Conservation (phyloP, 2,113 vertebrate species). For the Barnardius zonarius region DNA sequence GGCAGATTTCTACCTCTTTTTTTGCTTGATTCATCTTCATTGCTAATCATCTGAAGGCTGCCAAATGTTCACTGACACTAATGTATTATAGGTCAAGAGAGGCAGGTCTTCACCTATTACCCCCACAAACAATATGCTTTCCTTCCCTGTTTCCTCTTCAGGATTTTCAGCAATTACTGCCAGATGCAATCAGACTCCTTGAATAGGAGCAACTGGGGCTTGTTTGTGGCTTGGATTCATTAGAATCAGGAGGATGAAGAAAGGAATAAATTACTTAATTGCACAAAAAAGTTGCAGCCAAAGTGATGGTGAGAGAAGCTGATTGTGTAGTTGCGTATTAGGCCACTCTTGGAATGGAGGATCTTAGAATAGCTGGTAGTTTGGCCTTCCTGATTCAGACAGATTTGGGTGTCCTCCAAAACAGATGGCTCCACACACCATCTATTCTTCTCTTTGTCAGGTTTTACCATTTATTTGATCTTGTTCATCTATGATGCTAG, state of each 20-base stretch:
- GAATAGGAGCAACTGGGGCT: slow-evolving; percentile 98
- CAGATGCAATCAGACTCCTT: slow-evolving; percentile 98
- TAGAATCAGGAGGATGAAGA: slow-evolving; percentile 98
- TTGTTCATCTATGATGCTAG: slow-evolving; percentile 87
- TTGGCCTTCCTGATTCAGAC: slow-evolving; percentile 87
- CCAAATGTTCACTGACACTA: slow-evolving; percentile 94
- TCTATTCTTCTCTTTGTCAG: slow-evolving; percentile 99
- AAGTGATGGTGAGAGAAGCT: slow-evolving; percentile 86
- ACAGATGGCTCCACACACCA: slow-evolving; percentile 98
- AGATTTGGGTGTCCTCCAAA: slow-evolving; percentile 98
- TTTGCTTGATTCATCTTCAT: slow-evolving; percentile 90
- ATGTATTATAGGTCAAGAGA: slow-evolving; percentile 97
- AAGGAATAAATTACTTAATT: slow-evolving; percentile 99
- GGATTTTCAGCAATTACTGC: slow-evolving; percentile 98
- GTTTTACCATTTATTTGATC: slow-evolving; percentile 92
- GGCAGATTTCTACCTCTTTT: slow-evolving; percentile 85
- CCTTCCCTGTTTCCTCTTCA: slow-evolving; percentile 91
- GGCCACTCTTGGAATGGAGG: slow-evolving; percentile 96
- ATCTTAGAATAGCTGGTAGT: slow-evolving; percentile 99
- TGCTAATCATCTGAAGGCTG: slow-evolving; percentile 87
- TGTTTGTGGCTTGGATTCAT: slow-evolving; percentile 99
- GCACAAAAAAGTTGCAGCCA: slow-evolving; percentile 96
- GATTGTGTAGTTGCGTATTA: slow-evolving; percentile 88
- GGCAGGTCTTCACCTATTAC: slow-evolving; percentile 92
- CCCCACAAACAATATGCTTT: slow-evolving; percentile 93